These are phyloP conservation scores for Formica aserva DNA, from an alignment of 2,888 invertebrate genomes.

Conservation along the genomic window DNA sequence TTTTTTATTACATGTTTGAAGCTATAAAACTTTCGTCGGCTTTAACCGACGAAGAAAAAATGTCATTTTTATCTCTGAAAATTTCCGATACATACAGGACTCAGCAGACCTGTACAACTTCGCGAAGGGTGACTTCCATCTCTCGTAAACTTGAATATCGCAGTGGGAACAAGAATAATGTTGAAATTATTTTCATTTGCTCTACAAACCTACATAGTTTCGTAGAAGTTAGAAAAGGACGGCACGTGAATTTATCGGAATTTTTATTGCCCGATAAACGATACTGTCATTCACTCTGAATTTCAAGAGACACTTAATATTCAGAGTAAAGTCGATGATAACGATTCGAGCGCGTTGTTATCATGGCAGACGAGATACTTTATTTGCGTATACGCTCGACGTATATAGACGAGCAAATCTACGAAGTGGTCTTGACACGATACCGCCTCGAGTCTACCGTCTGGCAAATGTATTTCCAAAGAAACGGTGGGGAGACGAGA, in stretches of 20 bases:
- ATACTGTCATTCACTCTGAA: background rate
- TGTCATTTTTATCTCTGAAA: slow-evolving; percentile 42
- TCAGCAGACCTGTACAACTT: slow-evolving; percentile 6
- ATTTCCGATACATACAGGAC: slow-evolving; percentile 24
- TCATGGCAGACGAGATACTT: slow-evolving; percentile 53
- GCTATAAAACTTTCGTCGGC: slow-evolving; percentile 33
- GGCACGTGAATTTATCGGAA: background rate
- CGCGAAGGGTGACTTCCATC: background rate
- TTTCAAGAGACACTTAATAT: slow-evolving; percentile 24
- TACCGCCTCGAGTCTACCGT: slow-evolving; percentile 61
- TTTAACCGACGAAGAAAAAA: background rate
- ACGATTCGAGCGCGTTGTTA: slow-evolving; percentile 24
- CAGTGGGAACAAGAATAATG: background rate
- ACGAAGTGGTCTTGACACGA: slow-evolving; percentile 63
- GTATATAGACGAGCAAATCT: slow-evolving; percentile 42
- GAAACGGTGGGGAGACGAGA: slow-evolving; percentile 41
- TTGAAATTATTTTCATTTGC: slow-evolving; percentile 38
- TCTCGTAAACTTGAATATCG: slow-evolving; percentile 30
- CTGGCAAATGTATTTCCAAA: slow-evolving; percentile 40
- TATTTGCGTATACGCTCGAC: slow-evolving; percentile 44
- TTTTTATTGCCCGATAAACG: slow-evolving; percentile 9
- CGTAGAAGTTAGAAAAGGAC: background rate
- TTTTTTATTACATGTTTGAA: slow-evolving; percentile 35
- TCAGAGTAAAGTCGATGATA: slow-evolving; percentile 14
- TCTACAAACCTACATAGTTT: slow-evolving; percentile 22